Base-by-base conservation (phyloP, 2,113 vertebrate genomes). In the Cavia aperea region DNA sequence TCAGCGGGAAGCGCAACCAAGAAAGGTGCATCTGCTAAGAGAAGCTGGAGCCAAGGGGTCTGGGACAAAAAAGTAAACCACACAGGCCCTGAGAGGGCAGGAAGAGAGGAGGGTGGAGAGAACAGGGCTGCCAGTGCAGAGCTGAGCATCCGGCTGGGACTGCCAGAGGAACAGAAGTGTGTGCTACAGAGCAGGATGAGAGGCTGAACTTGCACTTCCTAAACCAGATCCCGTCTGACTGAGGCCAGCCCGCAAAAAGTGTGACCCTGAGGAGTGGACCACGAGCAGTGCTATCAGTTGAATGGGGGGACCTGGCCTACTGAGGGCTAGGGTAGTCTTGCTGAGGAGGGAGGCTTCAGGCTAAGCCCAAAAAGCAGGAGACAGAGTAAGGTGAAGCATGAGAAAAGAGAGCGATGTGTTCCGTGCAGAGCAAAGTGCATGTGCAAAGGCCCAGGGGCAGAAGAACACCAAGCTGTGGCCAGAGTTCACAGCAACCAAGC, bases 381-480 rank as follows among this genome's bases (percentile, higher is more conserved):
- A 49, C 58, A 33, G 70, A 92, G 73, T n/a, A 14, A 16, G 14
- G 1, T 3, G 46, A 79, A 60, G 10, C n/a, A 49, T 33, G 54
- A n/a, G 29, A 23, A 56, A 18, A 73, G n/a, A 23, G n/a, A 11
- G 26, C 54, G 26, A 54, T 3, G 5, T 24, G 10, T 33, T 7
- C 62, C 23, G 1, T 6, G 12, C 58, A n/a, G 33, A 51, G 46
- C 39, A 19, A 83, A 63, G 7, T 43, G 33, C 23, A 24, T 5
- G n/a, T 51, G 58, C 77, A 60, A 92, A 92, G 66, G 81, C 33
- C 26, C 54, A 15, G 2, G 77, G 83, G 91, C 36, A 68, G 81
- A 11, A 46, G 9, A 51, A 70, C 23, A 8, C 21, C 13, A 26
- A 31, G 18, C 16, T 31, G 4, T 6, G 7, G 33, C 26, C 7